Conservation (phyloP, 1,140 invertebrate genomes). For the Nasonia giraulti region DNA sequence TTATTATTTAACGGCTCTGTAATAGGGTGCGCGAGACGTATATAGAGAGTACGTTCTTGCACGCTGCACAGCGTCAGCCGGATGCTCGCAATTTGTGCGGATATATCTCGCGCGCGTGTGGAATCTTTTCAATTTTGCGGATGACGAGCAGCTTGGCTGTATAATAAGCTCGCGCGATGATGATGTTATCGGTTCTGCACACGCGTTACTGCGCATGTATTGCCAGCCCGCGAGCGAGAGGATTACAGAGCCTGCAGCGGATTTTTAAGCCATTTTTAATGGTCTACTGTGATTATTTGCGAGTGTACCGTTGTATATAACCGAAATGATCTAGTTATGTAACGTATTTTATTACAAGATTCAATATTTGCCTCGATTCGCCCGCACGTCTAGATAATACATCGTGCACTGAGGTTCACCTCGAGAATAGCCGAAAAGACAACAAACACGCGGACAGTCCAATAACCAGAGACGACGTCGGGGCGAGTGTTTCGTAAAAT, state of each 20-base stretch:
- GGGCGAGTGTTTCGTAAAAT: constrained; percentile 38
- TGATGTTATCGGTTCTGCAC: not conserved
- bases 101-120: not conserved
- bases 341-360: too few relatives aligned
- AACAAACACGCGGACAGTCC: not conserved
- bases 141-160: not conserved
- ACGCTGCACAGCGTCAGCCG: too few relatives aligned
- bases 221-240: not conserved
- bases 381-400: not conserved
- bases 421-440: constrained; percentile 1
- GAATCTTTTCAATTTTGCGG: not conserved
- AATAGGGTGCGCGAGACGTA: not conserved
- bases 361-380: too few relatives aligned
- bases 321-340: too few relatives aligned
- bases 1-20: constrained; percentile 68
- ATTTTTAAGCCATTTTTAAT: constrained; percentile 23
- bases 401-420: not conserved
- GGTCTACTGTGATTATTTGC: not conserved
- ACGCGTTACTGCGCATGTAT: constrained; percentile 10
- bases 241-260: not conserved
- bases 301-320: too few relatives aligned
- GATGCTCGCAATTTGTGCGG: not conserved
- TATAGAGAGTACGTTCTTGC: too few relatives aligned
- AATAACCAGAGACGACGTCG: not conserved
- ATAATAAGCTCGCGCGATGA: not conserved